phyloP scores from a whole-genome alignment of 2,888 invertebrate species.

The Lasiommata megera region DNA sequence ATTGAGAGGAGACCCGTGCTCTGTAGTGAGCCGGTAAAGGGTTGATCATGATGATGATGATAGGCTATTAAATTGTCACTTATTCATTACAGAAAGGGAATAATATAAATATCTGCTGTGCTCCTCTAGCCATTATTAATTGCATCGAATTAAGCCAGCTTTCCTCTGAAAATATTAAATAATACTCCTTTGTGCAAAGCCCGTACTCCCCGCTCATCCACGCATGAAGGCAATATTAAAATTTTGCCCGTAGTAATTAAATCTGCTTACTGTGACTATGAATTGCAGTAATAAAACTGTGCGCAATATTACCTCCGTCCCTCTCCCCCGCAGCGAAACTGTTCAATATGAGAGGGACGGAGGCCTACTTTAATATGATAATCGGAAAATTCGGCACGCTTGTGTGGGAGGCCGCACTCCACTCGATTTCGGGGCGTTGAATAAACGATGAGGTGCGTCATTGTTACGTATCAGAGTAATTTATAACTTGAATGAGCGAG shows the following conservation, averaged over 20 bases:
- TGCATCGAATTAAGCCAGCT: background rate
- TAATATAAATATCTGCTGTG: background rate
- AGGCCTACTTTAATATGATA: conserved; percentile 70
- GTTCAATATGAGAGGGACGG: conserved; percentile 39
- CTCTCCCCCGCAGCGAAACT: conserved; percentile 19
- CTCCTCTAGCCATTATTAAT: background rate
- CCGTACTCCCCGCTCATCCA: conserved; percentile 10
- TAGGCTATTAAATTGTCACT: too few species aligned
- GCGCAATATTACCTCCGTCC: conserved; percentile 24
- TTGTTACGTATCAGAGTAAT: conserved; percentile 52
- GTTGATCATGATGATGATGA: too few species aligned
- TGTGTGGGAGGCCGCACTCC: conserved; percentile 45
- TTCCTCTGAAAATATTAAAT: background rate
- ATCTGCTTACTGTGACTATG: conserved; percentile 30
- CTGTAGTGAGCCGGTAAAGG: too few species aligned
- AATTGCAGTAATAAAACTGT: conserved; percentile 34
- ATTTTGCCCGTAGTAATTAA: conserved; percentile 30
- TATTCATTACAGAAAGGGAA: too few species aligned
- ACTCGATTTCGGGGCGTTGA: conserved; percentile 54
- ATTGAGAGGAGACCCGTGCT: too few species aligned
- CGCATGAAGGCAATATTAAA: conserved; percentile 21
- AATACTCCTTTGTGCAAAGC: conserved; percentile 4
- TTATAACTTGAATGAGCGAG: conserved; percentile 29
- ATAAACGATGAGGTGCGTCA: conserved; percentile 61
- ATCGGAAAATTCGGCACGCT: conserved; percentile 67